Evolutionary conservation across 2,113 vertebrate species (phyloP).

Genomic region (Pseudopipra pipra): DNA sequence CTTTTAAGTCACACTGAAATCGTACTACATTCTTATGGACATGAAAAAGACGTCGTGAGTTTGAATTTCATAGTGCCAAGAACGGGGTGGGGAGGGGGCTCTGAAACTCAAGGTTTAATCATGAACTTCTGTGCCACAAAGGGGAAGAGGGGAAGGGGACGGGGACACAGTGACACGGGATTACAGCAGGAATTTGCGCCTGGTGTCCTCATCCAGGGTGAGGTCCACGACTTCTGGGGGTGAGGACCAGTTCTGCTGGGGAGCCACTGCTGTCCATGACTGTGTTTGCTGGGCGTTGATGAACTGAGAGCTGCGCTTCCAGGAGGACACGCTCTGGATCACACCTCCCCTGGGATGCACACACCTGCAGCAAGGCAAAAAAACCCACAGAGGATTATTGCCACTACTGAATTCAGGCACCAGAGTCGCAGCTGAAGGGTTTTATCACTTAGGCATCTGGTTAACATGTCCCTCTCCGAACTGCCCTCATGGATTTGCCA

Average conservation of each 20-base stretch:
- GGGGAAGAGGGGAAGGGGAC: neutral
- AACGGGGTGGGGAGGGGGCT: conserved; percentile 30
- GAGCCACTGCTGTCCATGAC: conserved; percentile 86
- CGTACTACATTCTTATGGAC: conserved; percentile 17
- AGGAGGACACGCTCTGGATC: conserved; percentile 93
- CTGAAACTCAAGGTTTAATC: conserved; percentile 64
- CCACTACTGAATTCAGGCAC: neutral
- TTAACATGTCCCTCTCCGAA: neutral
- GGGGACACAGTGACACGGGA: conserved; percentile 74
- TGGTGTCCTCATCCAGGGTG: conserved; percentile 92
- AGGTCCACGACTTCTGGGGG: conserved; percentile 96
- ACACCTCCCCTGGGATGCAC: conserved; percentile 91
- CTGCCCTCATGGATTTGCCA: neutral
- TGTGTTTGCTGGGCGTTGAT: conserved; percentile 78
- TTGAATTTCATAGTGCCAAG: conserved; percentile 59
- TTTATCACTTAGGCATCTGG: neutral
- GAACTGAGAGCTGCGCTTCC: conserved; percentile 83
- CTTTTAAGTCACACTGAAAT: neutral
- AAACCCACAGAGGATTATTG: neutral
- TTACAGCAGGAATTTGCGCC: conserved; percentile 94
- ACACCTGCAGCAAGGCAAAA: conserved; percentile 72
- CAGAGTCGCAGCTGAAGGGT: accelerated
- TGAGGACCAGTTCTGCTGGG: conserved; percentile 90
- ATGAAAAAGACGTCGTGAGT: conserved; percentile 44
- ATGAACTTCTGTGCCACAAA: conserved; percentile 57